A percentile compares a stretch with the other conserved stretches of the same genome.
These are phyloP conservation scores for Grapholita molesta DNA, from an alignment of 1,140 invertebrate species.

Conservation along the genomic window DNA sequence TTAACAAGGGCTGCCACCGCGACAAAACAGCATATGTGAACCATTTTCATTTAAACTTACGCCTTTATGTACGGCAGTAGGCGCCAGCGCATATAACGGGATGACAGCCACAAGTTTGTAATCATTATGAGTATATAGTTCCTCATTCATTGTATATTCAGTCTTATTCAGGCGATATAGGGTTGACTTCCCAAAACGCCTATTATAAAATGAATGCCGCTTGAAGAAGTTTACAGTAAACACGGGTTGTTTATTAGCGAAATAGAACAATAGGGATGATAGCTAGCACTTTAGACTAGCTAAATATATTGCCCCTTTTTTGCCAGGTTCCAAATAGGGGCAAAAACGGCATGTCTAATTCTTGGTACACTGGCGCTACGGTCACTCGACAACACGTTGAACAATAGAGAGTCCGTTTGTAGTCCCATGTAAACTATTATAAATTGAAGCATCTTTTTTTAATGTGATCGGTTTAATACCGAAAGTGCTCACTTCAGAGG, in stretches of 20 bases:
- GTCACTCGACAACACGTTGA: neutral
- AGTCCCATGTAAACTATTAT: neutral
- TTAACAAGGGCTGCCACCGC: slow-evolving; percentile 27
- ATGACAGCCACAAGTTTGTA: neutral
- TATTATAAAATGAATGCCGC: neutral
- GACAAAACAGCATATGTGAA: slow-evolving; percentile 25
- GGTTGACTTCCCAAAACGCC: neutral
- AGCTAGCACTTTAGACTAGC: neutral
- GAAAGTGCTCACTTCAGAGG: too few species aligned
- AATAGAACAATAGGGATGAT: neutral
- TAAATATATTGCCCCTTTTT: neutral
- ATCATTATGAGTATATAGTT: neutral
- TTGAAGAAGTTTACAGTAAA: neutral
- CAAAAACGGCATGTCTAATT: too few species aligned
- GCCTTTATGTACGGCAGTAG: neutral
- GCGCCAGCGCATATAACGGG: neutral
- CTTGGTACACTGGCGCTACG: neutral
- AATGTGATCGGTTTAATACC: neutral
- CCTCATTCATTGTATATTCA: neutral
- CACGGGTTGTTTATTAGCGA: neutral
- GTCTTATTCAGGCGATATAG: neutral
- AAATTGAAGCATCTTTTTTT: neutral
- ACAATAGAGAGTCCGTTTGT: neutral
- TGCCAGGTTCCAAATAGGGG: neutral
- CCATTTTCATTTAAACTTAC: neutral